phyloP scores from a whole-genome alignment of 2,888 invertebrate genomes.

The Erebia ligea region DNA sequence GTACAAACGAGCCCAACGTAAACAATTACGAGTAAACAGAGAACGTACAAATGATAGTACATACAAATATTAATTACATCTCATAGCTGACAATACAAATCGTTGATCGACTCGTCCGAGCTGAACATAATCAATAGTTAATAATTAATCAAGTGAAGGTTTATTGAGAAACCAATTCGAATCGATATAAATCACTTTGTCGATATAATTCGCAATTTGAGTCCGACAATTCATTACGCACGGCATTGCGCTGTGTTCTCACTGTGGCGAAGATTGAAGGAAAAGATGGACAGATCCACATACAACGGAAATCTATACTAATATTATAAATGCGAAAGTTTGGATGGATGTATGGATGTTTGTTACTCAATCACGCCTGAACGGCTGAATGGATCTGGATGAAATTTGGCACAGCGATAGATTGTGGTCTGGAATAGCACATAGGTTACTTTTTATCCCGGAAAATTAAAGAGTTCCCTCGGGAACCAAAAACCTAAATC shows the following conservation, averaged over 20 bases:
- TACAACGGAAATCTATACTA: no score
- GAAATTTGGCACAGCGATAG: no score
- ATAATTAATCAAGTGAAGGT: constrained; percentile 13
- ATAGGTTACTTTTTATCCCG: no score
- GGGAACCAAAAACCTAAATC: no score
- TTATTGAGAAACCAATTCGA: constrained; percentile 23
- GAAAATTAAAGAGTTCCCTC: no score
- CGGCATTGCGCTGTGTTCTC: constrained; percentile 13
- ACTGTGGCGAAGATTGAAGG: neutral
- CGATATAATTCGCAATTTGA: constrained; percentile 22
- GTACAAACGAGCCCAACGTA: neutral
- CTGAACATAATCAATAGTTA: neutral
- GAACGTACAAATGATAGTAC: neutral
- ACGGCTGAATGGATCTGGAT: no score
- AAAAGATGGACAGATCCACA: neutral
- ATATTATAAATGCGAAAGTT: no score
- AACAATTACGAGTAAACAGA: neutral
- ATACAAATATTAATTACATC: constrained; percentile 11
- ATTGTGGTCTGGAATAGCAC: no score
- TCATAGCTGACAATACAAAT: neutral
- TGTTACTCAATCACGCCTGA: no score
- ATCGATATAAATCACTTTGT: constrained; percentile 29
- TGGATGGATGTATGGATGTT: no score
- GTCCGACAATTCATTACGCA: constrained; percentile 29
- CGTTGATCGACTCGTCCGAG: constrained; percentile 1